Evolutionary conservation across 2,113 vertebrate genomes (phyloP).

Genomic region (Progne subis): DNA sequence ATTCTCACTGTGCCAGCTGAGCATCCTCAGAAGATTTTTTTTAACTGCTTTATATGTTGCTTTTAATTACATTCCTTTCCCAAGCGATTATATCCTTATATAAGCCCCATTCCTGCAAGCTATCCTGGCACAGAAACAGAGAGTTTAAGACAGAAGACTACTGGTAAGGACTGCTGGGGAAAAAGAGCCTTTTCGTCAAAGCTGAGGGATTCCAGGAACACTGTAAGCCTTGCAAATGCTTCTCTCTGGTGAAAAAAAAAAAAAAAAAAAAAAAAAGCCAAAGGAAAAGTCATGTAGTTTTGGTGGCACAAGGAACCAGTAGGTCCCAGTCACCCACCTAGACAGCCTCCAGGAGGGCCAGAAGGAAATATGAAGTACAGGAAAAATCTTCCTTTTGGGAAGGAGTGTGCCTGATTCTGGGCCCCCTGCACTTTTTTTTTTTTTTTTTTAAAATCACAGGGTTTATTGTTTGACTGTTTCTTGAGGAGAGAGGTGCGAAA

Average conservation of each 20-base stretch:
- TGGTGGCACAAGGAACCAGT: not conserved
- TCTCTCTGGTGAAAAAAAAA: not conserved
- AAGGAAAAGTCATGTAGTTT: not conserved
- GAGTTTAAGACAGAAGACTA: not conserved
- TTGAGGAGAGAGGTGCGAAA: not conserved
- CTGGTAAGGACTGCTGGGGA: not conserved
- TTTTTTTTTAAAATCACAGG: not conserved
- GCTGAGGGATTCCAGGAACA: not conserved
- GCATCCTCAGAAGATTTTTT: slow-evolving; percentile 20
- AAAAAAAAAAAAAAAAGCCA: not conserved
- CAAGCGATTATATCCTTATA: slow-evolving; percentile 45
- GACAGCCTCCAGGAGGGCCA: not conserved
- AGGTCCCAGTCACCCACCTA: not conserved
- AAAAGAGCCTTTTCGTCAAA: slow-evolving; percentile 17
- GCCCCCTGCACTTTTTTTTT: not conserved
- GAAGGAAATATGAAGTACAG: not conserved
- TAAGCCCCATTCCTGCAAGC: slow-evolving; percentile 48
- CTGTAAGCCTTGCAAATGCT: not conserved
- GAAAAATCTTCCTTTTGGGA: not conserved
- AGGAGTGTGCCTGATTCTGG: not conserved
- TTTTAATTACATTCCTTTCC: slow-evolving; percentile 69
- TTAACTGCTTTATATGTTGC: slow-evolving; percentile 34
- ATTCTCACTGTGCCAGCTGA: slow-evolving; percentile 36
- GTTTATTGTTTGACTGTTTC: not conserved
- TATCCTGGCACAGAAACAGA: slow-evolving; percentile 47